phyloP scores from a whole-genome alignment of 30 jellyfish, hydroid and myxozoan species.

The Cassiopea andromeda region DNA sequence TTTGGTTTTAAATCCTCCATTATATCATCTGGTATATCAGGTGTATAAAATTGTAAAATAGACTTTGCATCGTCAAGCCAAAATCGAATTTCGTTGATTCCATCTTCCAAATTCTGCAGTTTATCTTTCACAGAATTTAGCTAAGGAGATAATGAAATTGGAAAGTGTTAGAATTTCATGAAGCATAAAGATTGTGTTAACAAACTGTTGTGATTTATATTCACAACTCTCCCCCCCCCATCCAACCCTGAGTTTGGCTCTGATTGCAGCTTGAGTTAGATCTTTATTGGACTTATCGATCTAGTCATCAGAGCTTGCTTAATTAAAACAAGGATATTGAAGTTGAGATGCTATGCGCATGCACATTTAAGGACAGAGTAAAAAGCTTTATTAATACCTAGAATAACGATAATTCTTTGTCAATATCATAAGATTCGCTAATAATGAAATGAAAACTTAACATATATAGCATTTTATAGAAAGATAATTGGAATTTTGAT shows the following conservation, averaged over 20 bases:
- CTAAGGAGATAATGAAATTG: constrained; percentile 18
- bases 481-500: too few species aligned
- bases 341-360: neutral
- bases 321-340: neutral
- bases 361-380: neutral
- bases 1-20: constrained; percentile 75
- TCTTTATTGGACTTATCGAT: neutral
- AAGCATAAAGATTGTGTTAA: too few species aligned
- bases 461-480: too few species aligned
- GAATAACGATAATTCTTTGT: too few species aligned
- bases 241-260: too few species aligned
- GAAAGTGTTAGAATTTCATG: too few species aligned
- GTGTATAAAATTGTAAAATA: constrained; percentile 51
- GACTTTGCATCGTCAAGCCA: constrained; percentile 87
- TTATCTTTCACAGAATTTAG: constrained; percentile 69
- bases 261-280: neutral
- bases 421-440: too few species aligned
- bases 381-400: neutral
- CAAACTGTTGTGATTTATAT: too few species aligned
- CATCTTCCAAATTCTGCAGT: constrained; percentile 74
- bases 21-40: constrained; percentile 64
- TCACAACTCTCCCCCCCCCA: too few species aligned
- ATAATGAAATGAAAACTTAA: too few species aligned
- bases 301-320: neutral
- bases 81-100: constrained; percentile 58